phyloP scores from a whole-genome alignment of 2,888 invertebrate genomes.

The Noctua janthe region DNA sequence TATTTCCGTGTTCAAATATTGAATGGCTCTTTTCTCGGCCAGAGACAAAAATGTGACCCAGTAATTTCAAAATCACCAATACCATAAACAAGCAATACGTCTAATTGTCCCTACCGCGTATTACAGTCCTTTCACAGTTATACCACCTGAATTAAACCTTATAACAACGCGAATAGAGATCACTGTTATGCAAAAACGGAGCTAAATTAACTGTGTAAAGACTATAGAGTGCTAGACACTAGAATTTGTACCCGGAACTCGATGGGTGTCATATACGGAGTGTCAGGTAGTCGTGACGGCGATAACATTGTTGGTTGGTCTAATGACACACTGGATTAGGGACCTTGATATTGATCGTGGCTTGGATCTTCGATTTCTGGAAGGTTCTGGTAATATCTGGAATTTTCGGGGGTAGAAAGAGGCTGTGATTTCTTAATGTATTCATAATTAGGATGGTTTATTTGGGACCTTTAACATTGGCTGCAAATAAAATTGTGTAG shows the following conservation, averaged over 20 bases:
- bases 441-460: background rate
- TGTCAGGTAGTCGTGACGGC: slow-evolving; percentile 44
- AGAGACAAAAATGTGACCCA: slow-evolving; percentile 16
- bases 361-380: background rate
- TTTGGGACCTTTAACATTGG: background rate
- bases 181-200: background rate
- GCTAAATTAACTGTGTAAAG: background rate
- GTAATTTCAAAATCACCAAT: slow-evolving; percentile 32
- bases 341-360: slow-evolving; percentile 35
- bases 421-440: background rate
- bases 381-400: background rate
- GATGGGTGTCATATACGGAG: slow-evolving; percentile 74
- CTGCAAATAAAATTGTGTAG: too few relatives aligned
- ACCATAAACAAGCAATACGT: slow-evolving; percentile 30
- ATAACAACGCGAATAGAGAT: background rate
- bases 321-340: slow-evolving; percentile 43
- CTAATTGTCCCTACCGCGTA: slow-evolving; percentile 70
- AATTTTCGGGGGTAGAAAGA: background rate
- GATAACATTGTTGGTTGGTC: slow-evolving; percentile 62
- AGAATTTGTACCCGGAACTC: slow-evolving; percentile 82
- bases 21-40: background rate
- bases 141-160: background rate
- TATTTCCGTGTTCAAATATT: background rate
- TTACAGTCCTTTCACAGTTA: slow-evolving; percentile 42
- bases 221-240: slow-evolving; percentile 75